Evolutionary conservation across 64 coral and sea anemone species (phyloP).

Genomic region (Trachythela sp.): DNA sequence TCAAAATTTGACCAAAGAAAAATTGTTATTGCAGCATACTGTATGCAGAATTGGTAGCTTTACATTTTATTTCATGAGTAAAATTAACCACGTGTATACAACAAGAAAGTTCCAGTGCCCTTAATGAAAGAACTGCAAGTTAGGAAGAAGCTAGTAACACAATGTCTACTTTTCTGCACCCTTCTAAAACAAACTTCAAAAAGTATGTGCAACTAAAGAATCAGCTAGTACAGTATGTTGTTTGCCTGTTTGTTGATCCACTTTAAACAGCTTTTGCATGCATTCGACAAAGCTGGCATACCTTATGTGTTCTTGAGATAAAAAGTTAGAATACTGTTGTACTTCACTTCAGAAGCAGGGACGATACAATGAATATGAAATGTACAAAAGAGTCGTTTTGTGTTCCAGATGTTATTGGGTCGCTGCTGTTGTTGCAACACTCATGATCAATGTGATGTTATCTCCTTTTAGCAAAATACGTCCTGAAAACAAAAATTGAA

Average conservation of each 20-base stretch:
- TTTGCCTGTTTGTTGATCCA: no score
- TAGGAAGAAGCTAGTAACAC: no score
- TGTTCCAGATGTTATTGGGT: neutral
- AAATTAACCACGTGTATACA: neutral
- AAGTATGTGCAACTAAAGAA: no score
- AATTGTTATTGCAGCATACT: neutral
- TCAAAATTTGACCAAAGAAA: neutral
- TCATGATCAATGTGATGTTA: slow-evolving; percentile 72
- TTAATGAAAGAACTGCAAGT: no score
- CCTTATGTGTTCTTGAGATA: no score
- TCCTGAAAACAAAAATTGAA: slow-evolving; percentile 25
- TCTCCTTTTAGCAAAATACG: slow-evolving; percentile 71
- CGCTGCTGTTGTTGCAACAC: slow-evolving; percentile 25
- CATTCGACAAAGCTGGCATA: no score
- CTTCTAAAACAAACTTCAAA: no score
- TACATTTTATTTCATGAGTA: neutral
- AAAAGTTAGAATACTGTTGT: no score
- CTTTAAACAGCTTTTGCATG: no score
- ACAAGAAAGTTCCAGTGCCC: no score
- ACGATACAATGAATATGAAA: neutral
- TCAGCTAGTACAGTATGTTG: no score
- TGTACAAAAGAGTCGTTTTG: neutral
- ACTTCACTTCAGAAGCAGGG: neutral
- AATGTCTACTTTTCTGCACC: no score
- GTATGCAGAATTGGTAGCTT: neutral